These are phyloP conservation scores for Origma solitaria DNA, from an alignment of 2,113 vertebrate species.

Conservation along the genomic window DNA sequence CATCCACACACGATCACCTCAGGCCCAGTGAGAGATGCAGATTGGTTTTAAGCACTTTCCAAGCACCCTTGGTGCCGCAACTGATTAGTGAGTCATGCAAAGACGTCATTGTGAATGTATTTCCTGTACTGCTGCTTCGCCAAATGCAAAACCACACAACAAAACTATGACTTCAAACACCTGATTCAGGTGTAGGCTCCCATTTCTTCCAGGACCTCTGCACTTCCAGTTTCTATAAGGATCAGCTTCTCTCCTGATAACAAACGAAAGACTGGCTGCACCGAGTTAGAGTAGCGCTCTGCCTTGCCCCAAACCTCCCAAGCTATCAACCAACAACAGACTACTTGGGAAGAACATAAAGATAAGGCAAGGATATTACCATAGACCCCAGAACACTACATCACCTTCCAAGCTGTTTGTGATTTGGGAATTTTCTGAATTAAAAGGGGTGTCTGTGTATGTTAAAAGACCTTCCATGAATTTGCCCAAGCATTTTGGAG, in stretches of 20 bases:
- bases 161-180: not conserved
- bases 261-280: not conserved
- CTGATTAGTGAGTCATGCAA: conserved; percentile 33
- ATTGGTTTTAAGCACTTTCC: not conserved
- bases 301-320: not conserved
- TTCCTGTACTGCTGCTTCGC: conserved; percentile 6
- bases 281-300: not conserved
- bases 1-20: conserved; percentile 1
- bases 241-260: not conserved
- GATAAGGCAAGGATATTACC: not conserved
- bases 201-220: not conserved
- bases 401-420: not conserved
- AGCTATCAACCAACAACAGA: not conserved
- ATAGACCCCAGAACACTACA: not conserved
- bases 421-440: not conserved
- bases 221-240: not conserved
- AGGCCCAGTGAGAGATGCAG: not conserved
- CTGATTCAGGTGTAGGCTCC: not conserved
- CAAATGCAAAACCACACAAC: not conserved
- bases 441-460: not conserved
- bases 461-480: not conserved
- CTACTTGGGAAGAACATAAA: not conserved
- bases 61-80: conserved; percentile 6
- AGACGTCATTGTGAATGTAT: not conserved
- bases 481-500: not conserved